A percentile compares a stretch with the other conserved stretches of the same genome.
Evolutionary conservation across 2,113 vertebrate genomes (phyloP).

Genomic region (Ceuthmochares aereus): DNA sequence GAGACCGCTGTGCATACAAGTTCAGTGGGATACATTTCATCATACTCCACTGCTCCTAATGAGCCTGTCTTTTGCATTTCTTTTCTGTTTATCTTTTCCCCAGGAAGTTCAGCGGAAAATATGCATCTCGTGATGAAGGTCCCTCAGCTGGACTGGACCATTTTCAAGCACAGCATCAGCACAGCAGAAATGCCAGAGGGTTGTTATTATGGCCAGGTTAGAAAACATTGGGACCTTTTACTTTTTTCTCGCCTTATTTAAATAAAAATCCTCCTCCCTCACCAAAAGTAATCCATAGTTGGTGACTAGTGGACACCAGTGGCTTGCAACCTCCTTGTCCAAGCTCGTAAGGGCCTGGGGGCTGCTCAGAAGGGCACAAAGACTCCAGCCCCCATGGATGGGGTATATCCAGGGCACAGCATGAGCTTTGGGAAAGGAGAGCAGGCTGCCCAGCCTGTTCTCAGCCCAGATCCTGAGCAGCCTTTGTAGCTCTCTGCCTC

Average conservation of each 20-base stretch:
- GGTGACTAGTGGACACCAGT: background rate
- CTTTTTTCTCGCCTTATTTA: background rate
- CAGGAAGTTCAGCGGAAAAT: constrained; percentile 77
- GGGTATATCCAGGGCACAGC: background rate
- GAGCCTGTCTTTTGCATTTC: constrained; percentile 63
- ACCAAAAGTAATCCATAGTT: background rate
- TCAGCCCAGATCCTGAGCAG: fast-evolving
- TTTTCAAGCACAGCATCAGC: constrained; percentile 70
- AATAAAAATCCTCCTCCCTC: background rate
- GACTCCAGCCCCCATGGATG: background rate
- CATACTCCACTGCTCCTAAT: constrained; percentile 34
- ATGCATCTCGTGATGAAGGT: constrained; percentile 70
- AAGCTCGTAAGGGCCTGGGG: background rate
- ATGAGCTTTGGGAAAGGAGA: background rate
- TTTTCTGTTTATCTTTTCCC: constrained; percentile 75
- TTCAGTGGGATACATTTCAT: constrained; percentile 70
- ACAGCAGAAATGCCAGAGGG: constrained; percentile 29
- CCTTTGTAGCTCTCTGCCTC: background rate
- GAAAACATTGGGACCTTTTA: constrained; percentile 1
- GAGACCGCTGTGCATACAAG: constrained; percentile 34
- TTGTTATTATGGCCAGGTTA: constrained; percentile 46
- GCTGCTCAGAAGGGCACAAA: background rate
- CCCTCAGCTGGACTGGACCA: constrained; percentile 68
- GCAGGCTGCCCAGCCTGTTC: background rate
- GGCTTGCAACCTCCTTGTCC: background rate